Base-by-base conservation (phyloP, 2,888 invertebrate species). In the Oscheius sp. region DNA sequence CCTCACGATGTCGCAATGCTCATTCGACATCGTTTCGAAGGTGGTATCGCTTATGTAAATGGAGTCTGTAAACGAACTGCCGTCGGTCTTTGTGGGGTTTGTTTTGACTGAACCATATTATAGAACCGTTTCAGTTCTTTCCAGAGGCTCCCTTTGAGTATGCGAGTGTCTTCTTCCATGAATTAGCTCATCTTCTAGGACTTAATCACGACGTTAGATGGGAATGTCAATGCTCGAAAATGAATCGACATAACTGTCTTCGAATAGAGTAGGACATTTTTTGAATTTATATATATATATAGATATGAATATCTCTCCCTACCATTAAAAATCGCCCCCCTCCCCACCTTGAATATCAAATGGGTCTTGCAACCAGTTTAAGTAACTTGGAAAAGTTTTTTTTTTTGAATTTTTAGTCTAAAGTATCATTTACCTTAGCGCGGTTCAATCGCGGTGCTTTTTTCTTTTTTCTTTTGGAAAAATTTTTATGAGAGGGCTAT, bases 141-240 rank as follows among this genome's bases (percentile, higher is more conserved):
- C 70, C 72, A 3, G 72, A 72, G n/a, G 67, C 70, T 49, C 67
- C 70, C 14, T 70, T 67, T 69, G 74, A 73, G 63, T 76, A 75
- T 51, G 76, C 78, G 1, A 68, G 67, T 47, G 72, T 78, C n/a
- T 72, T 78, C 28, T 72, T 78, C 36, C 78, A 78, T 51, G 76
- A 77, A 63, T n/a, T 78, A 12, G 76, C 76, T 26, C 78, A 78
- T 69, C 67, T 78, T 0, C 66, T 75, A 14, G 78, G 78, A 12
- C 62, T 78, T 14, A 69, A 71, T 9, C 78, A 78, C 59, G 69
- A 78, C 59, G 63, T 61, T 9, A 70, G 56, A 65, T 68, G 71
- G 28, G 68, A 70, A 17, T 78, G 78, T 47, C 45, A 64, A 32
- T 78, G 78, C 41, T 61, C 66, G 22, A 33, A 64, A 38, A 67